phyloP scores from a whole-genome alignment of 2,888 invertebrate species.

The Fissipunctia ypsillon region DNA sequence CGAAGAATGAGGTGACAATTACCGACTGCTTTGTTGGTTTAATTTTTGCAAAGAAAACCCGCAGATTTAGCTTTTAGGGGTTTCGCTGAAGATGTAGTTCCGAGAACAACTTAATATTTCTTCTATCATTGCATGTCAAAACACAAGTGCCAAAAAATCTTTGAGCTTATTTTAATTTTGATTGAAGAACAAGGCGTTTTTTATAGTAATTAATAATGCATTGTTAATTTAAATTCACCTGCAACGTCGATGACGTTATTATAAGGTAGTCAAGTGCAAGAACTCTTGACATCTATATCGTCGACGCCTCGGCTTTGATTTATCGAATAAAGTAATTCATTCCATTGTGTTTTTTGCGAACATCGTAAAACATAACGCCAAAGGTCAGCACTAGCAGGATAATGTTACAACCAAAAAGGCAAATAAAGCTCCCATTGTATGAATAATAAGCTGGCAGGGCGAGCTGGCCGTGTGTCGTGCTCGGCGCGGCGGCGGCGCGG shows the following conservation, averaged over 20 bases:
- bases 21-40: neutral
- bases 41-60: neutral
- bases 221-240: slow-evolving; percentile 50
- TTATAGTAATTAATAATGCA: slow-evolving; percentile 45
- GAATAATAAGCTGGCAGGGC: slow-evolving; percentile 62
- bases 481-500: slow-evolving; percentile 18
- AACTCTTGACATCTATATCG: slow-evolving; percentile 60
- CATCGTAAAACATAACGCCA: slow-evolving; percentile 68
- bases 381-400: slow-evolving; percentile 79
- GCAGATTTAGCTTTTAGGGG: neutral
- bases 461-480: slow-evolving; percentile 36
- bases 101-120: too few relatives aligned
- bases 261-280: slow-evolving; percentile 58
- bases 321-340: slow-evolving; percentile 70
- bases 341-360: slow-evolving; percentile 72
- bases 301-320: slow-evolving; percentile 60
- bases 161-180: neutral
- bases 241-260: slow-evolving; percentile 49
- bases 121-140: slow-evolving; percentile 8
- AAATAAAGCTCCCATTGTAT: slow-evolving; percentile 71
- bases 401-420: slow-evolving; percentile 71
- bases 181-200: slow-evolving; percentile 28
- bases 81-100: too few relatives aligned
- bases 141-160: slow-evolving; percentile 22
- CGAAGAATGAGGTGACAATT: slow-evolving; percentile 8